Percentiles rank a stretch among this genome's conserved stretches.
phyloP scores from a whole-genome alignment of 2,888 invertebrate genomes.

The Caenorhabditis becei region DNA sequence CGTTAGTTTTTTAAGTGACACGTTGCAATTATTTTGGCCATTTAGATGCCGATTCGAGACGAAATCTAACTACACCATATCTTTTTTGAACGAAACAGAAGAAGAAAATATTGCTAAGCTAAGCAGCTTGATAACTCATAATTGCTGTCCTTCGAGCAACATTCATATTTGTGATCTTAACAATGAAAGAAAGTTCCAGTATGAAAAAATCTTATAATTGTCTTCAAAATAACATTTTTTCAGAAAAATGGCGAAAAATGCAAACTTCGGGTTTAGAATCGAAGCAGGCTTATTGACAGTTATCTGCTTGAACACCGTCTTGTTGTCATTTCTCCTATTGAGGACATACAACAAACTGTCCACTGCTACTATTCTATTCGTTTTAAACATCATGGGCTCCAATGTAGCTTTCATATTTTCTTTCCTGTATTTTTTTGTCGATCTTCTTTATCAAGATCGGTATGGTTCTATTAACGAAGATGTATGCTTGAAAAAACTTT shows the following conservation, averaged over 20 bases:
- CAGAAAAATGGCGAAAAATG: slow-evolving; percentile 70
- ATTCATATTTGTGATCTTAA: slow-evolving; percentile 67
- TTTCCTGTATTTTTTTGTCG: slow-evolving; percentile 76
- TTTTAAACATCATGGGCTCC: slow-evolving; percentile 78
- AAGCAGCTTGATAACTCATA: slow-evolving; percentile 50
- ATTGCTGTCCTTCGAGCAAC: slow-evolving; percentile 60
- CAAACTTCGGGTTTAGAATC: slow-evolving; percentile 71
- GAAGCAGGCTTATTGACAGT: slow-evolving; percentile 73
- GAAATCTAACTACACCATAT: slow-evolving; percentile 40
- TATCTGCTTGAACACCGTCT: slow-evolving; percentile 74
- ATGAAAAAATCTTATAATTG: slow-evolving; percentile 10
- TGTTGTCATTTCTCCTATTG: slow-evolving; percentile 72
- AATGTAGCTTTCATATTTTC: slow-evolving; percentile 79
- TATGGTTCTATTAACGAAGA: slow-evolving; percentile 74
- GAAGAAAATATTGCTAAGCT: slow-evolving; percentile 51
- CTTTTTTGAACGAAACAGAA: slow-evolving; percentile 47
- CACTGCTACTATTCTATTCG: slow-evolving; percentile 78
- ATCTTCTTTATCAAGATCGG: slow-evolving; percentile 70
- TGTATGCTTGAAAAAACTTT: slow-evolving; percentile 45
- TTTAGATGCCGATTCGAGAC: slow-evolving; percentile 58
- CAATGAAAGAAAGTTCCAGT: slow-evolving; percentile 60
- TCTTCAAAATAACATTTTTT: slow-evolving; percentile 9
- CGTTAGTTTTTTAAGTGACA: background rate
- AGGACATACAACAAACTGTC: slow-evolving; percentile 76
- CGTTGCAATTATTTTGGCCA: background rate